These are phyloP conservation scores for Zaprionus capensis DNA, from an alignment of 1,140 invertebrate species.

Conservation along the genomic window DNA sequence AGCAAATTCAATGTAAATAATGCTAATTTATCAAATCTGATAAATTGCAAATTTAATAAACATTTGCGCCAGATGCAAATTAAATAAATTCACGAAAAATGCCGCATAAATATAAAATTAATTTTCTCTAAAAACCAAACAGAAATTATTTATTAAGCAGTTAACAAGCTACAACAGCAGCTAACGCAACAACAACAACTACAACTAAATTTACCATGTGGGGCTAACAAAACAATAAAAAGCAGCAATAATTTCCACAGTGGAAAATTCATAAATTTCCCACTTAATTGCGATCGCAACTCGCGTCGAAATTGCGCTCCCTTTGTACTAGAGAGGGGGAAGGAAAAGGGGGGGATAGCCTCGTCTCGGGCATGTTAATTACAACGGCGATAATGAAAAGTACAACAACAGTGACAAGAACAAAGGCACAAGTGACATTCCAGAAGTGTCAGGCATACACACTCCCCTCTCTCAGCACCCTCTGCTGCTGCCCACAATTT, in stretches of 20 bases:
- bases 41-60: slow-evolving; percentile 12
- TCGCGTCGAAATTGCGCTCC: neutral
- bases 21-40: slow-evolving; percentile 3
- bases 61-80: slow-evolving; percentile 9
- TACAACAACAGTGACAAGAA: slow-evolving; percentile 53
- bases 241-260: slow-evolving; percentile 31
- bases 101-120: neutral
- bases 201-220: slow-evolving; percentile 21
- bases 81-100: slow-evolving; percentile 4
- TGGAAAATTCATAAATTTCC: slow-evolving; percentile 66
- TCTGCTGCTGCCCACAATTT: neutral
- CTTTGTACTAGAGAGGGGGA: neutral
- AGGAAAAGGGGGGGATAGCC: neutral
- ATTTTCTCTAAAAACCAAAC: slow-evolving; percentile 3
- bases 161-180: neutral
- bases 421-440: slow-evolving; percentile 47
- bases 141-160: slow-evolving; percentile 14
- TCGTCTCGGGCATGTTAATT: slow-evolving; percentile 56
- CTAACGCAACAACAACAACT: slow-evolving; percentile 1
- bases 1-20: neutral
- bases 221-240: slow-evolving; percentile 31
- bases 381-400: slow-evolving; percentile 65
- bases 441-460: neutral
- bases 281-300: slow-evolving; percentile 64
- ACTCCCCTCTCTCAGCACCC: neutral